Evolutionary conservation across 2,113 vertebrate genomes (phyloP), one percentile per base, ranked within the genome.

Genomic region (Nannobrachium achirus): DNA sequence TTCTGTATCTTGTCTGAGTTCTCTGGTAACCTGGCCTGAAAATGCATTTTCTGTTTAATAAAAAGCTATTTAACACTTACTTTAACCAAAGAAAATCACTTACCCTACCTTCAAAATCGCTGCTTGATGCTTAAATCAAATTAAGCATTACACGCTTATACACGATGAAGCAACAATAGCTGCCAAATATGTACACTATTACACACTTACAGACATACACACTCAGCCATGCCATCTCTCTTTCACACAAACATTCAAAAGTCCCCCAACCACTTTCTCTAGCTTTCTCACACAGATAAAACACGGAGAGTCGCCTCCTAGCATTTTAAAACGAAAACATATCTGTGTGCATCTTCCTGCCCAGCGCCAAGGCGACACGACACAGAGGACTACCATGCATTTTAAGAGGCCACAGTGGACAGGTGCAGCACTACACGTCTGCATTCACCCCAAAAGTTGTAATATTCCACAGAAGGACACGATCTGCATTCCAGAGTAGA

Each of bases 241-340:
- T n/a, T n/a, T n/a, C 56, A 41, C n/a, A 57, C 52, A 16, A 3
- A 51, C 64, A 52, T 49, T 18, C 62, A 76, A 25, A 76, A 39
- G 53, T 68, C 69, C 19, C 45, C 53, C 42, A 56, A 56, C 53
- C 56, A 49, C 20, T 56, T 48, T 41, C 39, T 14, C 38, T 62
- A 25, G 13, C 10, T 15, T 16, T 53, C 18, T 46, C 15, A 63
- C 76, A 73, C 19, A 52, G 10, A 45, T 25, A 45, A 45, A 14
- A 56, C 50, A 65, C 49, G 48, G 10, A 58, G 2, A 48, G 14
- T 14, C 6, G 3, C 19, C 15, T n/a, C 10, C 41, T 56, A 45
- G 61, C 74, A 78, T 71, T 81, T 68, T 63, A 78, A 82, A n/a
- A 73, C 39, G 18, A 62, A 76, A 42, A 55, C 44, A 56, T 51